Evolutionary conservation across 2,888 invertebrate genomes (phyloP).

Genomic region (Plebejus anna): DNA sequence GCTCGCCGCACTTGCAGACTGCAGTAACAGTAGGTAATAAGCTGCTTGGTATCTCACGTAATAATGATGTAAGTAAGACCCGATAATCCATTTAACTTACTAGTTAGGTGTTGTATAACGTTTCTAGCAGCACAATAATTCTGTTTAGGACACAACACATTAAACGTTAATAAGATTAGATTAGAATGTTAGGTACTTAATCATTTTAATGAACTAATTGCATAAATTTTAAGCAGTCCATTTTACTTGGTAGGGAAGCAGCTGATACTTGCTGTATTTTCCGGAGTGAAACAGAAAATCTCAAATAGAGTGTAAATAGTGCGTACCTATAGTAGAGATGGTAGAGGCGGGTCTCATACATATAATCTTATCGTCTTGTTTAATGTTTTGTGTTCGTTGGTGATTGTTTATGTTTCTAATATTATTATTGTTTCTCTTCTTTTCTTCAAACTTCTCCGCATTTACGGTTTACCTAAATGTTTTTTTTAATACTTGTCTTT

Average conservation of each 20-base stretch:
- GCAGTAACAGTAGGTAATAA: background rate
- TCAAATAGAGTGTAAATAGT: no score
- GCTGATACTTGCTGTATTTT: background rate
- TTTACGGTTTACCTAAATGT: no score
- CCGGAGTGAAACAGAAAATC: no score
- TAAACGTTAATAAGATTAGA: no score
- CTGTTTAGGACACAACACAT: background rate
- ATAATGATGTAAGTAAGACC: constrained; percentile 11
- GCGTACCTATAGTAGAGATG: no score
- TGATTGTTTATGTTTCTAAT: no score
- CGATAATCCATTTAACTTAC: constrained; percentile 4
- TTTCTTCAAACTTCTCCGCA: no score
- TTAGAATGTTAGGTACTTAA: no score
- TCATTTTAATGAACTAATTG: background rate
- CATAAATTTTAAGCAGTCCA: background rate
- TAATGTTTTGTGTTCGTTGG: no score
- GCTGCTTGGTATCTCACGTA: constrained; percentile 5
- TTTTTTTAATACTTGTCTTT: background rate
- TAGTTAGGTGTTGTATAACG: background rate
- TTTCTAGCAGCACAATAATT: background rate
- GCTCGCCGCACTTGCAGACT: background rate
- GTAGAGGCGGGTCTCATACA: no score
- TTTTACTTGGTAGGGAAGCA: background rate
- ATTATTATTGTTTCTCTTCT: no score
- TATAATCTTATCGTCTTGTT: no score